phyloP scores from a whole-genome alignment of 2,888 invertebrate species.

The Trissoscelio sp. region DNA sequence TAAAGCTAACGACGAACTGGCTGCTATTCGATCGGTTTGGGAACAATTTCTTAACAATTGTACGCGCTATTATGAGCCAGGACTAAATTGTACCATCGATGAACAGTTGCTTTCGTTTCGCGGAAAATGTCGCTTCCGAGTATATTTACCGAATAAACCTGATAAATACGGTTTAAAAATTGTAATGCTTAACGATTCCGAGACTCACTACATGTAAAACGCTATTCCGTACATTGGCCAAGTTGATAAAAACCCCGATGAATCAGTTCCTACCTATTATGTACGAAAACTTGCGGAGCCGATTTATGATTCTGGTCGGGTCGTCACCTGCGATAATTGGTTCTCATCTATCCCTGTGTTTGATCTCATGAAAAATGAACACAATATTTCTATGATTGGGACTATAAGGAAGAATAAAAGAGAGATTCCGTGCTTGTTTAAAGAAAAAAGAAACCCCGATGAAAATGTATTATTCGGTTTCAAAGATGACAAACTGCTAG shows the following conservation, averaged over 20 bases:
- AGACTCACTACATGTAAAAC: slow-evolving; percentile 54
- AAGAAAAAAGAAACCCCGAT: slow-evolving; percentile 14
- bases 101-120: slow-evolving; percentile 72
- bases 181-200: slow-evolving; percentile 65
- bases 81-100: slow-evolving; percentile 71
- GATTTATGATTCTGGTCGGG: slow-evolving; percentile 57
- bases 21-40: slow-evolving; percentile 39
- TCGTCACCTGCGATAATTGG: slow-evolving; percentile 72
- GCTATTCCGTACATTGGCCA: slow-evolving; percentile 62
- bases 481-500: slow-evolving; percentile 50
- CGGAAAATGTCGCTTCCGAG: slow-evolving; percentile 70
- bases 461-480: slow-evolving; percentile 42
- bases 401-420: slow-evolving; percentile 68
- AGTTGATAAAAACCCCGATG: slow-evolving; percentile 23
- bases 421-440: slow-evolving; percentile 66
- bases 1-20: slow-evolving; percentile 18
- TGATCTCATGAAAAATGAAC: slow-evolving; percentile 55
- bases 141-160: slow-evolving; percentile 71
- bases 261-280: slow-evolving; percentile 62
- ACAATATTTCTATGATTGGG: slow-evolving; percentile 68
- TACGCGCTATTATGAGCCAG: slow-evolving; percentile 64
- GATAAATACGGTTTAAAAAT: too few species aligned
- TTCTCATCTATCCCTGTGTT: slow-evolving; percentile 68
- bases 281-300: slow-evolving; percentile 64
- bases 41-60: slow-evolving; percentile 50